Base-by-base conservation (phyloP, 2,888 invertebrate species). In the Octodonta nipae region DNA sequence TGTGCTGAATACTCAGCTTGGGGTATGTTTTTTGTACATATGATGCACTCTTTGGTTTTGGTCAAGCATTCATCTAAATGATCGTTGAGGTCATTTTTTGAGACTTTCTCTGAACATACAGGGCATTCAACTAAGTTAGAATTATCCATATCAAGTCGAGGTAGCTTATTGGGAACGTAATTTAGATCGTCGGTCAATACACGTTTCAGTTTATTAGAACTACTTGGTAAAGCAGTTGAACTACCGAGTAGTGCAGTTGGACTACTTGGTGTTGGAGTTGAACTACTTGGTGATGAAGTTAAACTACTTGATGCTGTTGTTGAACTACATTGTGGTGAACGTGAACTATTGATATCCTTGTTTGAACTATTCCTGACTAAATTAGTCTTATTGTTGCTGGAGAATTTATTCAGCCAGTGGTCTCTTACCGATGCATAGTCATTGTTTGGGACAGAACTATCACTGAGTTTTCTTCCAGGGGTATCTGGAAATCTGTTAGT, bases 1-100 rank as follows among this genome's bases (percentile, higher is more conserved):
- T 59, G 59, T 4, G 30, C 11, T 24, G 50, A 50, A 38, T 71
- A 65, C 38, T 55, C 44, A 27, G 44, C 44, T 36, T 45, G 50
- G 24, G 44, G 45, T 15, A 70, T 45, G 45, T 56, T 53, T 6
- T 33, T 28, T 37, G 54, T 56, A 49, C 73, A 73, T 33, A 68
- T 53, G 5, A 70, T 70, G 51, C 73, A 73, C 17, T 61, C 43
- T 30, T 43, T 45, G 11, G 24, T 29, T 20, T 37, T 28, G 15
- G 22, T 31, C 11, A 51, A 42, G 45, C 54, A 55, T 20, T 32
- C 35, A 35, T 53, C 52, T 24, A 64, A 38, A 46, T 65, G 63
- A 4, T 41, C 37, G 40, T 63, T 58, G 11, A 65, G 46, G 29
- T 45, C 36, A 3, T 35, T 34, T 12, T 49, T 28, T 4, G 35